Conservation (phyloP, 2,888 invertebrate genomes). For the Meta bourneti region DNA sequence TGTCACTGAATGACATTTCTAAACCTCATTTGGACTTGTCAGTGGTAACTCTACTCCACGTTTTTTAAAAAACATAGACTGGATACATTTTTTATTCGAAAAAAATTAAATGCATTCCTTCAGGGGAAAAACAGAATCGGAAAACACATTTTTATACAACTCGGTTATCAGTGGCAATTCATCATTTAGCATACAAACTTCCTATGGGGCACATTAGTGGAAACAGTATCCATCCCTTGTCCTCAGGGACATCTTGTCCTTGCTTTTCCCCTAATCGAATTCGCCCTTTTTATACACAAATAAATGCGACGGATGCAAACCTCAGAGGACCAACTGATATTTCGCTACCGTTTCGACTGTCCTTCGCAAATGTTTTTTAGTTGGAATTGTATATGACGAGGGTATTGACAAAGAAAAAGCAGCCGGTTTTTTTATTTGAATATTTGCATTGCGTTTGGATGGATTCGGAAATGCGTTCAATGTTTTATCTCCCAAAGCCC, state of each 20-base stretch:
- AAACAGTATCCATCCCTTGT: conserved; percentile 13
- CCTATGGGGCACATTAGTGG: conserved; percentile 48
- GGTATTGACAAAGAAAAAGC: neutral
- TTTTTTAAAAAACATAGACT: too few relatives aligned
- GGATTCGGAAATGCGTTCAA: neutral
- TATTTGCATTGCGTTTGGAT: neutral
- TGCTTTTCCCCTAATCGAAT: conserved; percentile 38
- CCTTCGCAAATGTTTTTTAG: neutral
- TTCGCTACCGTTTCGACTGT: neutral
- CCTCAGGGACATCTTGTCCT: neutral
- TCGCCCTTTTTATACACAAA: conserved; percentile 6
- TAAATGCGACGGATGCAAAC: neutral
- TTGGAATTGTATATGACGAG: neutral
- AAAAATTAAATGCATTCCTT: neutral
- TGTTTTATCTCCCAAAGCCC: neutral
- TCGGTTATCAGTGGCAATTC: conserved; percentile 57
- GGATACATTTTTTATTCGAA: too few relatives aligned
- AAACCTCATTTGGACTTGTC: too few relatives aligned
- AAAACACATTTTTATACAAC: conserved; percentile 27
- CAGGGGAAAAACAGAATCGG: conserved; percentile 1
- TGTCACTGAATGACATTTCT: too few relatives aligned
- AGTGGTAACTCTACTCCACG: too few relatives aligned
- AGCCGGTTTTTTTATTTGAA: neutral
- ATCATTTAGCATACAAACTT: conserved; percentile 55
- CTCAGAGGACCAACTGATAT: neutral